Conservation (phyloP, 1,140 invertebrate species). For the Drosophila mayri region DNA sequence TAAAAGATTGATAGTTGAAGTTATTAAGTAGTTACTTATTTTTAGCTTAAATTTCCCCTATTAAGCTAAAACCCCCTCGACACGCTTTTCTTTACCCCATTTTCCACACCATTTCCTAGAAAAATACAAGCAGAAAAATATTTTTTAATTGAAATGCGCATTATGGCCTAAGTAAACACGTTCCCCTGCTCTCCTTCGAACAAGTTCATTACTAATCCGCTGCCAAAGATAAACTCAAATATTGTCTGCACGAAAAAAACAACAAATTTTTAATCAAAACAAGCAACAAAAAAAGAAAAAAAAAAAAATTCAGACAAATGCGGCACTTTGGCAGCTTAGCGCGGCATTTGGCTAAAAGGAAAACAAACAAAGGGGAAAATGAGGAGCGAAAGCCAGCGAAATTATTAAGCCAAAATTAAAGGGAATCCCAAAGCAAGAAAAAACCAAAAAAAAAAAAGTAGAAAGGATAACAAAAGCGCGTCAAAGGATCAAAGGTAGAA, state of each 20-base stretch:
- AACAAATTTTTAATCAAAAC: slow-evolving; percentile 75
- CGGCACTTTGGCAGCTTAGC: slow-evolving; percentile 77
- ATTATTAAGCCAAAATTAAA: slow-evolving; percentile 76
- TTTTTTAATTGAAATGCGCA: slow-evolving; percentile 75
- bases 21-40: too few relatives aligned
- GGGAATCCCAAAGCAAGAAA: slow-evolving; percentile 41
- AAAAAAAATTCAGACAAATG: slow-evolving; percentile 62
- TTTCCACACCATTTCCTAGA: slow-evolving; percentile 26
- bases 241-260: slow-evolving; percentile 44
- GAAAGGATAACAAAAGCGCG: slow-evolving; percentile 71
- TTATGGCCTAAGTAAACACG: slow-evolving; percentile 77
- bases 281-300: slow-evolving; percentile 35
- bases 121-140: slow-evolving; percentile 43
- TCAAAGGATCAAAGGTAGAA: slow-evolving; percentile 79
- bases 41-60: not conserved
- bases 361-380: slow-evolving; percentile 68
- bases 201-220: slow-evolving; percentile 80
- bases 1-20: too few relatives aligned
- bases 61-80: too few relatives aligned
- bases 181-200: slow-evolving; percentile 1
- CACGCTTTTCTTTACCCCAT: not conserved
- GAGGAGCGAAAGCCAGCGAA: slow-evolving; percentile 44
- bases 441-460: slow-evolving; percentile 21
- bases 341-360: slow-evolving; percentile 64
- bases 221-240: slow-evolving; percentile 69